A percentile compares a stretch with the other conserved stretches of the same genome.
phyloP scores from a whole-genome alignment of 53 echinoderm and acorn worm genomes.

The Antedon mediterranea region DNA sequence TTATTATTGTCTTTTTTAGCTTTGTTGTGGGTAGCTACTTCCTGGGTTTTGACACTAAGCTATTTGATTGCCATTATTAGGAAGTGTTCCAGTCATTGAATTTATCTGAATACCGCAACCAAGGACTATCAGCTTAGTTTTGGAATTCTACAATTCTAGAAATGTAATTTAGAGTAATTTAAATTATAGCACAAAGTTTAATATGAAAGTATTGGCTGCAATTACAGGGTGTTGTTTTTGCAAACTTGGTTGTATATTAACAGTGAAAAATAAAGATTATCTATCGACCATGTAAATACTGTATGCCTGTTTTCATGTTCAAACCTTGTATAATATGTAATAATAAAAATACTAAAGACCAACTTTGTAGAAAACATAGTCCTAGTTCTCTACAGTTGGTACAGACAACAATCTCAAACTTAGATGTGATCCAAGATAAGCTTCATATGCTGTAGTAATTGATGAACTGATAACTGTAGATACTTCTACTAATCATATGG shows the following conservation, averaged over 20 bases:
- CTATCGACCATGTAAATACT: no score
- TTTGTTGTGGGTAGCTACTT: not conserved
- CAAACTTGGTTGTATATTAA: no score
- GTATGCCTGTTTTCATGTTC: no score
- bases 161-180: no score
- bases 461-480: not conserved
- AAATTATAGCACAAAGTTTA: no score
- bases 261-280: no score
- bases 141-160: not conserved
- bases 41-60: not conserved
- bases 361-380: not conserved
- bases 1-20: not conserved
- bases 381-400: not conserved
- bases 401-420: not conserved
- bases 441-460: no score
- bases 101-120: not conserved
- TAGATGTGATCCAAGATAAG: not conserved
- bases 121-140: not conserved
- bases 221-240: no score
- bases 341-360: no score
- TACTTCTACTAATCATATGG: not conserved
- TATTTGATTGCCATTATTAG: not conserved
- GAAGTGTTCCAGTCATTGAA: not conserved
- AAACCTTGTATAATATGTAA: no score
- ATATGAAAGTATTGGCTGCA: no score